phyloP scores from a whole-genome alignment of 2,888 invertebrate genomes.

The Alloplasta piceator region DNA sequence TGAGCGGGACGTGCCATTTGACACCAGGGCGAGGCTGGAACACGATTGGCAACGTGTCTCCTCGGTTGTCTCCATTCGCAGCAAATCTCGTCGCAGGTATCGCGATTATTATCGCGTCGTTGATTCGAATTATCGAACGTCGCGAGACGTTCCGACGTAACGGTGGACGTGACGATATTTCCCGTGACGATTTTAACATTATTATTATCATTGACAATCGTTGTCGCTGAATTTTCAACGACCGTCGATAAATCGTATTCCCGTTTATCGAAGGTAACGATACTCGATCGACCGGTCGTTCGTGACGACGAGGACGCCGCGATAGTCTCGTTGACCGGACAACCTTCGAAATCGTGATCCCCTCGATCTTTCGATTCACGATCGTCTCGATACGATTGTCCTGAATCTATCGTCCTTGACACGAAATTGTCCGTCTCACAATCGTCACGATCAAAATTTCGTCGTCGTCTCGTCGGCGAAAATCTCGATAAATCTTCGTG shows the following conservation, averaged over 20 bases:
- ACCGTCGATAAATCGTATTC: background rate
- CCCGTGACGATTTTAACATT: background rate
- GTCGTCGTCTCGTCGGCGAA: background rate
- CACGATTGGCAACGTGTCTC: constrained; percentile 79
- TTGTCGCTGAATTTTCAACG: background rate
- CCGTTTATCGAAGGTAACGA: background rate
- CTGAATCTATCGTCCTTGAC: constrained; percentile 44
- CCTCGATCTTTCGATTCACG: constrained; percentile 20
- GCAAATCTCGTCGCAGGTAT: constrained; percentile 52
- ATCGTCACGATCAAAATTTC: background rate
- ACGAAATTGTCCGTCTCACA: constrained; percentile 22
- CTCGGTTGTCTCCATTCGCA: constrained; percentile 74
- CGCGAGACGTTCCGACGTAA: constrained; percentile 19
- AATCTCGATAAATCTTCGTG: background rate
- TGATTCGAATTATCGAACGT: constrained; percentile 4
- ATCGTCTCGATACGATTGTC: constrained; percentile 19
- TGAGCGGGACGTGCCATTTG: constrained; percentile 77
- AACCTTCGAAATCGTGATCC: constrained; percentile 52
- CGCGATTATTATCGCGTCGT: constrained; percentile 7
- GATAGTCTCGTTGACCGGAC: constrained; percentile 14
- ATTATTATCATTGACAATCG: background rate
- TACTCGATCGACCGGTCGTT: constrained; percentile 44
- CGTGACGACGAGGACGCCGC: constrained; percentile 28
- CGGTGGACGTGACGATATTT: constrained; percentile 23
- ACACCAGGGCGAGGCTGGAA: constrained; percentile 80